Percentiles rank a stretch among this genome's conserved stretches.
phyloP scores from a whole-genome alignment of 2,113 vertebrate species.

The Prunella himalayana region DNA sequence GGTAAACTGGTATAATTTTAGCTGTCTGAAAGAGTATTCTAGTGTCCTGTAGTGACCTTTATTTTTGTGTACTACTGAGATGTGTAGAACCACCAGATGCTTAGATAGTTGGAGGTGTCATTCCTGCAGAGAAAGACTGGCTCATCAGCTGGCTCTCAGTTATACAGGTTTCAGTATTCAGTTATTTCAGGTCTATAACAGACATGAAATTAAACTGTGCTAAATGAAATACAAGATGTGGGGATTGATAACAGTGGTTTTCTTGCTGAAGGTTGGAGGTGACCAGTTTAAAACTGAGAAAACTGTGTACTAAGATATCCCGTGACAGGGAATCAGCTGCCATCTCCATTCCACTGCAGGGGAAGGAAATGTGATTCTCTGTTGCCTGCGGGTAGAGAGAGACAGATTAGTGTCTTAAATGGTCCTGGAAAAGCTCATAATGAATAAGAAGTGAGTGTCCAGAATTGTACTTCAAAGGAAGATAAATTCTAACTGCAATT shows the following conservation, averaged over 20 bases:
- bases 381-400: neutral
- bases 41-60: neutral
- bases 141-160: neutral
- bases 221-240: neutral
- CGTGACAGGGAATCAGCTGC: neutral
- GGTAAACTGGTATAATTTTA: neutral
- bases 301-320: neutral
- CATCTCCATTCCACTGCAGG: neutral
- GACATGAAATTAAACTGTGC: neutral
- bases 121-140: neutral
- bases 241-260: neutral
- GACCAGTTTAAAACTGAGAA: neutral
- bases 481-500: conserved; percentile 52
- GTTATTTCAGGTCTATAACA: too few species aligned
- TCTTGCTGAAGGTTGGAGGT: neutral
- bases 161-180: rapidly evolving
- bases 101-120: neutral
- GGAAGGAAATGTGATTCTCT: conserved; percentile 9
- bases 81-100: neutral
- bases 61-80: neutral
- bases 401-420: conserved; percentile 17
- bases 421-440: conserved; percentile 54
- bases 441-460: conserved; percentile 45
- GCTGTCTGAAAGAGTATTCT: neutral
- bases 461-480: conserved; percentile 55